These are phyloP conservation scores for Epistrophe eligans DNA, from an alignment of 2,888 invertebrate species.

Conservation along the genomic window DNA sequence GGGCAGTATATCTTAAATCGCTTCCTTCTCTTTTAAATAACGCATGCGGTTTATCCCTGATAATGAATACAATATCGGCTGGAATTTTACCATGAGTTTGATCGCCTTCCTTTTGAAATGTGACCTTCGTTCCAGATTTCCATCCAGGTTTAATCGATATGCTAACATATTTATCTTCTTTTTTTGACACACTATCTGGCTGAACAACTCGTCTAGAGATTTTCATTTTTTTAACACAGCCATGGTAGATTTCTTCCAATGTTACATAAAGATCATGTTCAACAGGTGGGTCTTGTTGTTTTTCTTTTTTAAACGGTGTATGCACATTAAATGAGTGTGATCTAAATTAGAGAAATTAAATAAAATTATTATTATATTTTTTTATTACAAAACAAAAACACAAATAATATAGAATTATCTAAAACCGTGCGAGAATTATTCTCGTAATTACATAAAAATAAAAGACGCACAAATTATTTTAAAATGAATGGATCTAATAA, in stretches of 20 bases:
- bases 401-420: too few species aligned
- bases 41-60: constrained; percentile 96
- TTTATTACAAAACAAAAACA: too few species aligned
- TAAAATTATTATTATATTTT: neutral
- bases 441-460: too few species aligned
- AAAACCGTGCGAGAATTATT: too few species aligned
- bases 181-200: constrained; percentile 92
- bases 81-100: constrained; percentile 97
- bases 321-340: constrained; percentile 96
- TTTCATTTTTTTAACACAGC: constrained; percentile 99
- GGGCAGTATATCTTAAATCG: constrained; percentile 95
- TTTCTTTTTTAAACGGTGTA: constrained; percentile 90
- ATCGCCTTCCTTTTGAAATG: constrained; percentile 98
- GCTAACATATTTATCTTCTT: constrained; percentile 97
- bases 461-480: too few species aligned
- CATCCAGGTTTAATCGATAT: constrained; percentile 98
- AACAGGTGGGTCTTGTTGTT: constrained; percentile 94
- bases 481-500: too few species aligned
- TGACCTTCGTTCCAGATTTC: constrained; percentile 99
- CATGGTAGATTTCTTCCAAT: constrained; percentile 96
- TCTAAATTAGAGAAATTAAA: constrained; percentile 85
- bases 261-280: constrained; percentile 97
- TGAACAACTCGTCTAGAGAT: constrained; percentile 96
- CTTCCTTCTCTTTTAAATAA: constrained; percentile 96
- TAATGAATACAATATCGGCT: constrained; percentile 98